These are phyloP conservation scores for Prionace glauca DNA, from an alignment of 2,797 vertebrate genomes.

Conservation along the genomic window DNA sequence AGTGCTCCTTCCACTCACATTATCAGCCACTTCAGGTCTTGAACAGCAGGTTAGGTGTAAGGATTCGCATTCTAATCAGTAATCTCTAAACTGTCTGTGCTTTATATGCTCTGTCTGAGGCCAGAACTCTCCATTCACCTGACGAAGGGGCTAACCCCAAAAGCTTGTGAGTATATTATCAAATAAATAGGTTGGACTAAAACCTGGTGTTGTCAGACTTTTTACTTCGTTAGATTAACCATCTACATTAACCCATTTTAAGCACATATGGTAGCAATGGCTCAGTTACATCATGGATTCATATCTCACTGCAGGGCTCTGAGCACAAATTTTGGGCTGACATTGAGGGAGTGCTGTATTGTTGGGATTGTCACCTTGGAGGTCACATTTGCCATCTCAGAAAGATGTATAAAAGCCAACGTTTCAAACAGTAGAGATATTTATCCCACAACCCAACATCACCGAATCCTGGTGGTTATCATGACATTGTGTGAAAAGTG, in stretches of 20 bases:
- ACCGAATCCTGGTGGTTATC: neutral
- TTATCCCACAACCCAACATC: neutral
- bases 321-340: neutral
- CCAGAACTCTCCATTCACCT: too few species aligned
- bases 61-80: too few species aligned
- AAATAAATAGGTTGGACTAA: too few species aligned
- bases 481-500: neutral
- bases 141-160: too few species aligned
- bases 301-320: neutral
- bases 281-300: neutral
- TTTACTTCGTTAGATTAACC: neutral
- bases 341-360: neutral
- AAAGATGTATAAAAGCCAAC: neutral
- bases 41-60: too few species aligned
- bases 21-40: too few species aligned
- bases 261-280: neutral
- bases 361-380: neutral
- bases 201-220: too few species aligned
- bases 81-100: too few species aligned
- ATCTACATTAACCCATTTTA: neutral
- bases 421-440: neutral
- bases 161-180: too few species aligned
- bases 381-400: neutral
- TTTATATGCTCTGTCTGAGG: too few species aligned
- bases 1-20: too few species aligned